Base-by-base conservation (phyloP, 2,113 vertebrate species). In the Steatornis caripensis region DNA sequence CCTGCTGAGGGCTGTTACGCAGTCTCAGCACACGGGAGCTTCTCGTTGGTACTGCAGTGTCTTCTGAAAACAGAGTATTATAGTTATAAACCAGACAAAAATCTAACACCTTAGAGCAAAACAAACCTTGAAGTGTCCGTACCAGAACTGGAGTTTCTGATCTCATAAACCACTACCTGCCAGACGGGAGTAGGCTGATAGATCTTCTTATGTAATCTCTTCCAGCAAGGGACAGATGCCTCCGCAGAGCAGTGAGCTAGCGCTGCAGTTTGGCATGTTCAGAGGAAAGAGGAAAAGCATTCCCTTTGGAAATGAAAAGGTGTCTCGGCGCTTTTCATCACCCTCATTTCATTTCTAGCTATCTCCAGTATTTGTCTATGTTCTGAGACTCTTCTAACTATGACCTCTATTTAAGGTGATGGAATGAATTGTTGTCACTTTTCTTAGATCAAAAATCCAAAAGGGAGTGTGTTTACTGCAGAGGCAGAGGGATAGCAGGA, bases 161-260 rank as follows among this genome's bases (percentile, higher is more conserved):
- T 55, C 85, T 77, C 76, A 37, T 34, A 26, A 43, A 46, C 39
- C 55, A 27, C 83, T 16, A 45, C 94, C 92, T 91, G 97, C 69
- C 97, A 97, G 96, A 75, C 68, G 1, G 19, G 90, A 78, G 96
- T 85, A 94, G 93, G 85, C 93, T 92, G 82, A 5, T 21, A 45
- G 83, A 86, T 89, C 78, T 77, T 43, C 83, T 94, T 94, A 92
- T 72, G 83, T 93, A 95, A 95, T 54, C 68, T 77, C 74, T 58
- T 89, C 83, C 93, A 80, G 96, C 79, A 21, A 93, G 92, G 95
- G 92, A 62, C 92, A 93, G 83, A 89, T 94, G 95, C 96, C 94
- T 96, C 97, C 22, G 90, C 94, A 96, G 95, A 94, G 92, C 96
- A 94, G 53, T 2, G 19, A 94, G 94, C 94, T 84, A 41, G 71